Evolutionary conservation across 1,140 invertebrate genomes (phyloP), one percentile per base, ranked within the genome.

Genomic region (Cyclargus thomasi): DNA sequence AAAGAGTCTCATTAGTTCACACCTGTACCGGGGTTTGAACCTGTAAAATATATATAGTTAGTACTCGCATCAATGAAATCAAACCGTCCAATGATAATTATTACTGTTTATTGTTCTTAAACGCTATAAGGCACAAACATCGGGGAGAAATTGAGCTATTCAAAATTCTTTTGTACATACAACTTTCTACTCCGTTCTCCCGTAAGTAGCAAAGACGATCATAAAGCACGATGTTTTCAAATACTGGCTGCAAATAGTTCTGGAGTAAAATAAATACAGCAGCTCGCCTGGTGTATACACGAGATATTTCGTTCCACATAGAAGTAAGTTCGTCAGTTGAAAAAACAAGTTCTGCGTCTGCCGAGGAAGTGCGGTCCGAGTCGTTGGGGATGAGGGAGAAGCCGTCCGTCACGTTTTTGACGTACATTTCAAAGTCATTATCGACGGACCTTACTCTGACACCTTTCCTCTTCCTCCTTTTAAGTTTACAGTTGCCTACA

Each of bases 201-300:
- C 89, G 79, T 59, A 95, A 88, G 80, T 92, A 95, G 55, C 93
- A 83, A 63, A 94, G 78, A 72, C 94, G 91, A 77, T 96, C 95
- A 21, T 93, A 86, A 16, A 95, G 86, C 39, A 96, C 83, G n/a
- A 95, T 77, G 72, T 93, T 94, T 84, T 96, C 95, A 72, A 94
- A 92, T 11, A 94, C 82, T 70, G 90, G 90, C 78, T 94, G 90
- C 53, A 92, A 75, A 65, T 71, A 65, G 59, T 82, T 83, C 74
- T 90, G 85, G 23, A 89, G 67, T 47, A 79, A 65, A 71, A 90
- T 76, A 71, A 81, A 88, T 53, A 87, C 72, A 67, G 79, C 84
- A 4, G 84, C 83, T 72, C 83, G 91, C 83, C 82, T 91, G 70
- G 74, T 90, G 77, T 77, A 93, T 86, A 69, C 36, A 71, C 53